These are phyloP conservation scores for Steromphala cineraria DNA, from an alignment of 2,888 invertebrate genomes.

Conservation along the genomic window DNA sequence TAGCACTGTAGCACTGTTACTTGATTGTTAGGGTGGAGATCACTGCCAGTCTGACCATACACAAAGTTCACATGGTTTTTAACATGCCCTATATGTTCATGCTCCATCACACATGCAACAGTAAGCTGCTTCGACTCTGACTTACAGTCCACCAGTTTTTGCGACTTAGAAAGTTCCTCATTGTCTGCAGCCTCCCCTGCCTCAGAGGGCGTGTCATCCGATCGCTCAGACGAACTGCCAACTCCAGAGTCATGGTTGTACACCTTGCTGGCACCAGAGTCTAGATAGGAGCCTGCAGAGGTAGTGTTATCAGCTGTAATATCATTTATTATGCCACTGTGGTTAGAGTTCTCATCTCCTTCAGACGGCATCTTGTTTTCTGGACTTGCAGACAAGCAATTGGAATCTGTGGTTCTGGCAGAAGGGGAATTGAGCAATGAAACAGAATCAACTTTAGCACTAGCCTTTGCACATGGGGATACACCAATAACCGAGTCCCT, in stretches of 20 bases:
- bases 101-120: constrained; percentile 53
- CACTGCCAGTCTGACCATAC: constrained; percentile 1
- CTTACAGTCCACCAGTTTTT: constrained; percentile 25
- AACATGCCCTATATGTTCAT: constrained; percentile 21
- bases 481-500: neutral
- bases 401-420: constrained; percentile 31
- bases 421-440: constrained; percentile 40
- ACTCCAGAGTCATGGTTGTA: constrained; percentile 70
- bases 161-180: constrained; percentile 24
- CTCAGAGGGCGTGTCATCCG: constrained; percentile 68
- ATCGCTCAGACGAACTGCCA: constrained; percentile 67
- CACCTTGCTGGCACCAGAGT: constrained; percentile 50
- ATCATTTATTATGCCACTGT: constrained; percentile 56
- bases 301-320: constrained; percentile 40
- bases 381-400: constrained; percentile 23
- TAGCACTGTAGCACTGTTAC: constrained; percentile 39
- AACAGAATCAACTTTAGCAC: constrained; percentile 22
- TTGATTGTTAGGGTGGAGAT: constrained; percentile 26
- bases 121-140: constrained; percentile 50
- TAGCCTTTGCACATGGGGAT: neutral
- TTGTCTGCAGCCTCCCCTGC: constrained; percentile 51
- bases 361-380: constrained; percentile 45
- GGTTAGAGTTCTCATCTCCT: constrained; percentile 65
- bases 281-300: constrained; percentile 48
- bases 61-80: constrained; percentile 7